Evolutionary conservation across 2,797 vertebrate species (phyloP).

Genomic region (Florisuga fusca): DNA sequence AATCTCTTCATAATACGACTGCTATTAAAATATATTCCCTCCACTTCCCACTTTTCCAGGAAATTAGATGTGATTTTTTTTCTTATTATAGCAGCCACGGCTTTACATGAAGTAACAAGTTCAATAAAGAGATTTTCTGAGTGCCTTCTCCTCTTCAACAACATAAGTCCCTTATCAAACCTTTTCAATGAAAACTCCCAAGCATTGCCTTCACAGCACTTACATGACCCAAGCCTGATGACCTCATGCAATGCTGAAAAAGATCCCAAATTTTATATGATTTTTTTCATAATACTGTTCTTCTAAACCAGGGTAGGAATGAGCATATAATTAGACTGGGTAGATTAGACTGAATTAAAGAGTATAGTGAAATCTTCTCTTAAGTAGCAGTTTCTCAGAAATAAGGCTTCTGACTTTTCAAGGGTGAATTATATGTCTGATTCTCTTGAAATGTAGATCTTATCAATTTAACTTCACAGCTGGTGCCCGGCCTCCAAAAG

Average conservation of each 20-base stretch:
- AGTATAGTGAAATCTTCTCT: conserved; percentile 32
- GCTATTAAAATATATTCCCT: conserved; percentile 16
- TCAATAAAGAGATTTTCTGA: neutral
- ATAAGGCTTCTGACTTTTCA: conserved; percentile 40
- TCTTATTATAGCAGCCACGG: neutral
- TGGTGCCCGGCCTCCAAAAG: conserved; percentile 28
- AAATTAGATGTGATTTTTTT: conserved; percentile 27
- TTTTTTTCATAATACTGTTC: neutral
- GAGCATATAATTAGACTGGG: conserved; percentile 31
- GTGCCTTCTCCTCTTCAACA: neutral
- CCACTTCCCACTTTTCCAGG: neutral
- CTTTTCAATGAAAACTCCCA: conserved; percentile 30
- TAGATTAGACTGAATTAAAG: conserved; percentile 50
- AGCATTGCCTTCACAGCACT: conserved; percentile 17
- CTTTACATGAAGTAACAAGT: conserved; percentile 19
- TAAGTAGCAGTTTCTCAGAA: conserved; percentile 42
- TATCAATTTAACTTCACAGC: conserved; percentile 42
- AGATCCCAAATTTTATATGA: conserved; percentile 16
- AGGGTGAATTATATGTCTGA: conserved; percentile 44
- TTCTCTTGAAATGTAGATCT: conserved; percentile 58
- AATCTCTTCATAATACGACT: conserved; percentile 18
- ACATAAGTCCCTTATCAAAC: conserved; percentile 17
- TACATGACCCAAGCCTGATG: conserved; percentile 4
- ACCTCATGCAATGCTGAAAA: conserved; percentile 36
- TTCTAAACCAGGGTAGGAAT: conserved; percentile 18